phyloP scores from a whole-genome alignment of 2,113 vertebrate species.

The Hiodon alosoides region DNA sequence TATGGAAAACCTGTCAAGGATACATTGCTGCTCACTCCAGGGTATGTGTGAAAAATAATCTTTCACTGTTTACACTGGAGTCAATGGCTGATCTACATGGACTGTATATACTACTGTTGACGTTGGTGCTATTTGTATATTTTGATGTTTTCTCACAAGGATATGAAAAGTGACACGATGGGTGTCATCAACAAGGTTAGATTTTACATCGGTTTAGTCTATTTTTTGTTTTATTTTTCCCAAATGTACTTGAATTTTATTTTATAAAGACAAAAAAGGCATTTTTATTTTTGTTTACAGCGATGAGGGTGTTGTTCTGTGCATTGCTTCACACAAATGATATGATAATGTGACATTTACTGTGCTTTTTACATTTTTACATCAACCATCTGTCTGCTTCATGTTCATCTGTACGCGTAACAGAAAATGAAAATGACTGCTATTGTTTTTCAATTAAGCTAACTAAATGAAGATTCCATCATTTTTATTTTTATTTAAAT shows the following conservation, averaged over 20 bases:
- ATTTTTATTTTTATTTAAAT: no score
- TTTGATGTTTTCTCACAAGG: conserved; percentile 55
- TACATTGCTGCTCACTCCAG: neutral
- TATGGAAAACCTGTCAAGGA: neutral
- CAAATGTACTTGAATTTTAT: conserved; percentile 49
- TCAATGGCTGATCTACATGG: conserved; percentile 35
- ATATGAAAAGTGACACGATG: conserved; percentile 28
- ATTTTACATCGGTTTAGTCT: conserved; percentile 20
- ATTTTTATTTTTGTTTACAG: conserved; percentile 12
- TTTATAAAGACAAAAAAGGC: neutral
- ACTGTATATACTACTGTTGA: conserved; percentile 44
- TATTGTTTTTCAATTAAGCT: no score
- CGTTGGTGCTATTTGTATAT: conserved; percentile 76
- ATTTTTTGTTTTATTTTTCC: conserved; percentile 21
- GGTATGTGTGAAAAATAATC: conserved; percentile 13
- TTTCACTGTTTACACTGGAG: conserved; percentile 52
- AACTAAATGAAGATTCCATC: no score
- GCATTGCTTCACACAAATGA: neutral
- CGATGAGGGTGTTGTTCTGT: neutral
- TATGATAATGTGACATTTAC: no score
- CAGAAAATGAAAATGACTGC: no score
- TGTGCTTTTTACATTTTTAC: conserved; percentile 18
- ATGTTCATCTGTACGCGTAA: conserved; percentile 10
- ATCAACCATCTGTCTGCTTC: conserved; percentile 28
- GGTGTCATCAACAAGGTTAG: conserved; percentile 34